Evolutionary conservation across 2,797 vertebrate genomes (phyloP).

Genomic region (Parotocinclus haroldoi): DNA sequence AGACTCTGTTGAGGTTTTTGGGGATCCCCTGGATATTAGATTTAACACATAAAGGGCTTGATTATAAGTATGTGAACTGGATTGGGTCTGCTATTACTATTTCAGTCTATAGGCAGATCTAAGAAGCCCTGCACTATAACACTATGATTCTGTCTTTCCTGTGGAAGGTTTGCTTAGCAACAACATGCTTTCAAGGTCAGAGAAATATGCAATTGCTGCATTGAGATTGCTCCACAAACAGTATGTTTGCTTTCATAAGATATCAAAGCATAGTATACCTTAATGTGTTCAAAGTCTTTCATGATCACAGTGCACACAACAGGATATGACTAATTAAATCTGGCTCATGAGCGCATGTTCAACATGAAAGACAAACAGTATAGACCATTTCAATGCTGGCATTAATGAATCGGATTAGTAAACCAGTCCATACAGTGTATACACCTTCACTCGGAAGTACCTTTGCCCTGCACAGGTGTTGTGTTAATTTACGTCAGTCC

Average conservation of each 20-base stretch:
- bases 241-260: constrained; percentile 20
- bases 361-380: neutral
- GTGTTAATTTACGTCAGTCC: too few species aligned
- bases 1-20: too few species aligned
- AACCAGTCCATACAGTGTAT: too few species aligned
- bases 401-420: too few species aligned
- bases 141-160: constrained; percentile 8
- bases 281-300: constrained; percentile 29
- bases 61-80: neutral
- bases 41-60: neutral
- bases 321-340: constrained; percentile 18
- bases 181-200: constrained; percentile 34
- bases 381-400: neutral
- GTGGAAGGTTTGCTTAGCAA: constrained; percentile 27
- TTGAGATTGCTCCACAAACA: constrained; percentile 3
- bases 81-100: neutral
- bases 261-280: constrained; percentile 10
- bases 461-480: too few species aligned
- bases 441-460: too few species aligned
- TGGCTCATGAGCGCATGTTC: constrained; percentile 1
- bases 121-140: neutral
- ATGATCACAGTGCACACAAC: constrained; percentile 5
- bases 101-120: neutral
- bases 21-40: neutral
- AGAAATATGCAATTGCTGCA: constrained; percentile 14